Base-by-base conservation (phyloP, 2,113 vertebrate species). In the Saguinus imperator region DNA sequence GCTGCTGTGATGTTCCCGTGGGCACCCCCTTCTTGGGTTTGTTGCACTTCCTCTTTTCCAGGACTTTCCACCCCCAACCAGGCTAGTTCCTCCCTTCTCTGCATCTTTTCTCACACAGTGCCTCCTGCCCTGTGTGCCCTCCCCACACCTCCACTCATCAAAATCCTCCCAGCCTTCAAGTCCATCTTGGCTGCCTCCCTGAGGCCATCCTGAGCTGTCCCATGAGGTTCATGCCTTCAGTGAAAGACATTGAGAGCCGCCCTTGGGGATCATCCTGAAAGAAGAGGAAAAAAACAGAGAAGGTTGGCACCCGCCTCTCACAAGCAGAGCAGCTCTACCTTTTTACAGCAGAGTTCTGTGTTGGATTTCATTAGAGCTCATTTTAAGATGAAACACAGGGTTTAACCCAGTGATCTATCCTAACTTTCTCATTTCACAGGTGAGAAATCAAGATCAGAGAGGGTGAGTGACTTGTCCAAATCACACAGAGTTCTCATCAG, bases 391-490 rank as follows among this genome's bases (percentile, higher is more conserved):
- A 20, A 77, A 88, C 61, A 55, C 32, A 58, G 58, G 21, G 29
- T 48, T 91, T 57, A 48, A n/a, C 27, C n/a, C 25, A 55, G 73
- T 40, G 37, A 37, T 75, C 57, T 40, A 4, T 23, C 8, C 50
- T 64, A 76, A 76, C 27, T 8, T 84, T 70, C 61, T 89, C 48
- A 25, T 77, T 45, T 86, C 72, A 72, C 50, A 23, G 32, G 21
- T 23, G 75, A 50, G 32, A 83, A 95, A 52, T 32, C 68, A 50
- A 50, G 76, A 68, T 89, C 81, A 92, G 94, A 94, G 68, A 89
- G 75, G 40, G 37, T 20, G 16, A 86, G 66, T 18, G n/a, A 45
- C 73, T 81, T 81, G 40, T 40, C 80, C 48, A 55, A 27, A 50
- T 20, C 79, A 75, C 72, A 81, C 40, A 55, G 50, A 64, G 43